Base-by-base conservation (phyloP, 2,113 vertebrate species). In the Siniperca chuatsi region DNA sequence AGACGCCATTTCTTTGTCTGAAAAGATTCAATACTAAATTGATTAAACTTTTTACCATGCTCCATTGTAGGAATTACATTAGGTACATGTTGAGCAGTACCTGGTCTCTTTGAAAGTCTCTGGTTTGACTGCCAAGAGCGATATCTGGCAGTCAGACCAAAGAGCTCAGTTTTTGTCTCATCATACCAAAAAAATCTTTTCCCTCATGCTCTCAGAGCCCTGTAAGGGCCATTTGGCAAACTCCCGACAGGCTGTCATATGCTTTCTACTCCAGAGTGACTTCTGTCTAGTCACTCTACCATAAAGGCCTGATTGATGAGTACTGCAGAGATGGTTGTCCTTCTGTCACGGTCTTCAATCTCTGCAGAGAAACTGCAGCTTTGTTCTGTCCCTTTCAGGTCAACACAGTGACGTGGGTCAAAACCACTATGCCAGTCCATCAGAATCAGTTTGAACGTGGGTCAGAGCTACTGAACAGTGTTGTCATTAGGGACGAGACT, bases 251-350 rank as follows among this genome's bases (percentile, higher is more conserved):
- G 67, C 79, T 83, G 87, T 89, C 87, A 81, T 90, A 83, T 72
- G 81, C 81, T 75, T 88, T 90, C 89, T 78, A 79, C 85, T 85
- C 79, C 60, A 50, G 79, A 90, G 76, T 76, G 89, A 87, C 87
- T 92, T 84, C 82, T 82, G 79, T 89, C 87, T 77, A 68, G 88
- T 84, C 77, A 66, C 75, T 86, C 85, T 55, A 84, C 81, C 78
- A 87, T 86, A 92, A 93, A 89, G 79, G 61, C 84, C 88, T 88
- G 91, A 93, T 88, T 89, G 84, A 91, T 83, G 79, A 88, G 73
- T 64, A 81, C 84, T 82, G 84, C 86, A 92, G 91, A 89, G 78
- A 89, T 85, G 67, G 86, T 70, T 86, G 84, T 89, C 83, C 85
- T 92, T 90, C 80, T 84, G 42, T 72, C 74, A 82, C 35, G 48